Evolutionary conservation across 2,888 invertebrate genomes (phyloP).

Genomic region (Cheiracanthium punctorium): DNA sequence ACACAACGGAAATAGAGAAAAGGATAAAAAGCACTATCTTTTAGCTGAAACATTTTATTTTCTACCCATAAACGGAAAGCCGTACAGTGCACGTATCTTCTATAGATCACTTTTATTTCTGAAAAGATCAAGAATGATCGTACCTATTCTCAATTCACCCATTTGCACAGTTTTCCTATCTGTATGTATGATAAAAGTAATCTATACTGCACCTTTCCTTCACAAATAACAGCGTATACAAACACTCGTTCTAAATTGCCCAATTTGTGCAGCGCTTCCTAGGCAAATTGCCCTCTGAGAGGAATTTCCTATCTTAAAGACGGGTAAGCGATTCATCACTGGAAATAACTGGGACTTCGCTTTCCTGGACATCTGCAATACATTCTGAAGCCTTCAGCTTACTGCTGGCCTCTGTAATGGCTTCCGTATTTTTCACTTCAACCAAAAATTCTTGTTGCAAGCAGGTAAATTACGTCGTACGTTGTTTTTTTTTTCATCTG

Average conservation of each 20-base stretch:
- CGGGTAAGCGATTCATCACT: neutral
- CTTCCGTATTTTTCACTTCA: neutral
- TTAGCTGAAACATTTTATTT: too few relatives aligned
- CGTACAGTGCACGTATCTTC: neutral
- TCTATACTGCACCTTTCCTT: neutral
- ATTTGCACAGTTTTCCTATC: neutral
- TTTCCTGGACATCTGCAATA: neutral
- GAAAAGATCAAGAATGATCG: neutral
- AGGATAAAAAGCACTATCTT: too few relatives aligned
- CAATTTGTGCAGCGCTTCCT: neutral
- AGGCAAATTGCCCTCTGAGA: slow-evolving; percentile 7
- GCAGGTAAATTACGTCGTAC: too few relatives aligned
- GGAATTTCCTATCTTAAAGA: slow-evolving; percentile 10
- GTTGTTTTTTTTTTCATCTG: too few relatives aligned
- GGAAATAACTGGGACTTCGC: neutral
- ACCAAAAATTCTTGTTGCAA: too few relatives aligned
- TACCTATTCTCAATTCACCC: neutral
- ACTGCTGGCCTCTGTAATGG: neutral
- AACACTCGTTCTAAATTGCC: slow-evolving; percentile 2
- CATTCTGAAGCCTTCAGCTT: neutral
- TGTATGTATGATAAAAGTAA: neutral
- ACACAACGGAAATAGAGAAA: too few relatives aligned
- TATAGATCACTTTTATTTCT: neutral
- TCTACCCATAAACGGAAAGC: too few relatives aligned
- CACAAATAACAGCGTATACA: neutral